Evolutionary conservation across 1,140 invertebrate species (phyloP).

Genomic region (Pogonomyrmex barbatus): DNA sequence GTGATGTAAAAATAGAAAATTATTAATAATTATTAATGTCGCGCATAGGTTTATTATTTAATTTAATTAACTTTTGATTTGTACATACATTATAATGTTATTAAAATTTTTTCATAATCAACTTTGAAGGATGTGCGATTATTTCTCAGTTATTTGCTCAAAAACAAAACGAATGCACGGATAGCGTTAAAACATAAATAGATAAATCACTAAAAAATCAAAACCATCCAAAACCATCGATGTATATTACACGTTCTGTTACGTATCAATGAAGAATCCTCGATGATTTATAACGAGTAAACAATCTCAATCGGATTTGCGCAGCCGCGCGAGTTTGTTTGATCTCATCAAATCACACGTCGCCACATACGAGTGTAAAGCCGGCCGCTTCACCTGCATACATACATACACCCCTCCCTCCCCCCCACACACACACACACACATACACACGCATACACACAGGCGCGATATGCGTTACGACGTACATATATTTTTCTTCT

Average conservation of each 20-base stretch:
- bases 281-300: constrained; percentile 35
- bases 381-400: not conserved
- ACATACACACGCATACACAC: not conserved
- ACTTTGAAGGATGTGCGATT: not conserved
- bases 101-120: not conserved
- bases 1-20: not conserved
- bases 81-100: not conserved
- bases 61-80: no score
- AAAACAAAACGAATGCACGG: not conserved
- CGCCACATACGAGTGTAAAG: constrained; percentile 41
- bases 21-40: not conserved
- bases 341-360: constrained; percentile 41
- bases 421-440: no score
- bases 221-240: constrained; percentile 25
- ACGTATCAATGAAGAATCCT: constrained; percentile 32
- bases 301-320: constrained; percentile 50
- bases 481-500: not conserved
- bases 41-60: no score
- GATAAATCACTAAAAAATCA: constrained; percentile 22
- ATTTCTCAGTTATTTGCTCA: not conserved
- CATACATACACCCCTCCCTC: no score
- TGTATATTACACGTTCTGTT: constrained; percentile 30
- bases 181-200: not conserved
- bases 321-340: constrained; percentile 36
- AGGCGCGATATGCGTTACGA: constrained; percentile 1